Evolutionary conservation across 2,797 vertebrate genomes (phyloP), one percentile per base, ranked within the genome.

Genomic region (Serranus cabrilla): DNA sequence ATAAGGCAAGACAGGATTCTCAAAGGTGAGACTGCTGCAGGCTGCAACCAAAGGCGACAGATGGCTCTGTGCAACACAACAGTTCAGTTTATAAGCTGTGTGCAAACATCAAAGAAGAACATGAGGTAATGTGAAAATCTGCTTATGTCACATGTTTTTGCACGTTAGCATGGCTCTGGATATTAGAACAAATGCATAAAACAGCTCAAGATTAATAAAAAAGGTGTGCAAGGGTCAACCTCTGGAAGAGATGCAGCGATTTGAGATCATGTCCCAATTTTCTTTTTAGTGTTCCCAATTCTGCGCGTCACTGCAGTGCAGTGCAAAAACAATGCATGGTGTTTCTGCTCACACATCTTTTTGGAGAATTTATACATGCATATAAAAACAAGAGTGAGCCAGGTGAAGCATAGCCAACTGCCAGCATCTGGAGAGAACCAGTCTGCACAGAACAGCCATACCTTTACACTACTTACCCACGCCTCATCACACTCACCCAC

Each of bases 361-460:
- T 9, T 56, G 43, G 46, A 42, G 17, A 49, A 34, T 45, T 14
- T 20, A 11, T 27, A 18, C 8, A 50, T 25, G 42, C 43, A 54
- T 23, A 49, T 31, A 31, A 12, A 54, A 40, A 20, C 42, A 42
- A 52, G 46, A 27, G 39, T 47, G 64, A 4, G 46, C 43, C 63
- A 76, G 54, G 73, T 78, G 81, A 82, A 78, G 74, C 79, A 57
- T 17, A 78, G 65, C 37, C 27, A 74, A 63, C 66, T 71, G 79
- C 54, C 47, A 71, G 64, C 13, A 55, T 71, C 80, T 70, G 61
- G 67, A 79, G 69, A 84, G 70, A 71, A 82, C 76, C 64, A 78
- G 85, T 81, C 75, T 81, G 82, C 72, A 79, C 66, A 85, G 71
- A 85, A 71, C 84, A 78, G 68, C 76, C 80, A 88, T 84, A 81